Conservation (phyloP, 2,888 invertebrate species). For the Drosophila kuntzei region DNA sequence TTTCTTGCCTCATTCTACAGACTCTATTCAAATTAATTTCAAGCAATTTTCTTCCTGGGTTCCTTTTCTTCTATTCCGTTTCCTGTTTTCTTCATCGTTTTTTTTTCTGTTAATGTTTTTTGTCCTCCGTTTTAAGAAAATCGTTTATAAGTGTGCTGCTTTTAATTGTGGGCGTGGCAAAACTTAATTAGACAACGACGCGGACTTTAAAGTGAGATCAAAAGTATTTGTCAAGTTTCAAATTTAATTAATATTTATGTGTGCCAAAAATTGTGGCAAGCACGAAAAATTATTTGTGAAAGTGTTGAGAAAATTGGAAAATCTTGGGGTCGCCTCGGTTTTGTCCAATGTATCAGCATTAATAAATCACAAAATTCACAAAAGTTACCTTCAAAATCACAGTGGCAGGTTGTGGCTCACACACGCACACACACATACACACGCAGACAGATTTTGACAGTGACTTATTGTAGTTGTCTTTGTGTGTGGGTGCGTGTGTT, state of each 20-base stretch:
- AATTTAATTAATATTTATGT: conserved; percentile 51
- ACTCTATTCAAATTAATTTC: conserved; percentile 66
- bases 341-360: conserved; percentile 37
- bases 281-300: conserved; percentile 8
- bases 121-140: conserved; percentile 58
- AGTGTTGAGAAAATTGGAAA: conserved; percentile 43
- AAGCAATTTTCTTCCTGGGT: conserved; percentile 28
- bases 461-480: conserved; percentile 65
- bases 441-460: conserved; percentile 59
- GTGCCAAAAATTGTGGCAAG: not conserved
- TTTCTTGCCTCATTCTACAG: not conserved
- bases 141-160: conserved; percentile 62
- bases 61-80: conserved; percentile 16
- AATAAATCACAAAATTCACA: conserved; percentile 67
- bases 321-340: conserved; percentile 16
- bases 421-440: conserved; percentile 7
- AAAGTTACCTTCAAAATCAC: conserved; percentile 67
- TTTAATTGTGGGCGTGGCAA: conserved; percentile 70
- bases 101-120: conserved; percentile 1
- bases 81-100: not conserved
- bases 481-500: conserved; percentile 10
- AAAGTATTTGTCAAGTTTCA: conserved; percentile 10
- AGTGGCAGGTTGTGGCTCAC: conserved; percentile 43
- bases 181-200: conserved; percentile 52
- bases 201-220: not conserved